Percentiles rank a stretch among this genome's conserved stretches.
Conservation (phyloP, 2,113 vertebrate genomes). For the Suncus etruscus region DNA sequence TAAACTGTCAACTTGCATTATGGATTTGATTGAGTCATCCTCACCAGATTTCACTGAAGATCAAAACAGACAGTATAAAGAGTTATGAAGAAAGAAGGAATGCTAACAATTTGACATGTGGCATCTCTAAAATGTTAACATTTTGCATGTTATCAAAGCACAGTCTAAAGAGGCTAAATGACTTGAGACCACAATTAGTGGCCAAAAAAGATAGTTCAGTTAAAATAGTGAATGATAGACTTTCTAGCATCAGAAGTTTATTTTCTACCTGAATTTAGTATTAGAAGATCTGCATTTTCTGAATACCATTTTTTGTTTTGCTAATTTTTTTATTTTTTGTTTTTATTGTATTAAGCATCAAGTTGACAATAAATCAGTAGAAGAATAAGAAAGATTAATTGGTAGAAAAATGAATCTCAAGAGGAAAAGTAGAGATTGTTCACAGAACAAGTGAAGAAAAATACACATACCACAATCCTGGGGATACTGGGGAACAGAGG, state of each 20-base stretch:
- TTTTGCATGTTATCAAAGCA: constrained; percentile 47
- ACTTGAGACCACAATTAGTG: constrained; percentile 30
- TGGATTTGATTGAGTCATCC: constrained; percentile 24
- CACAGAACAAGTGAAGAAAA: too few relatives aligned
- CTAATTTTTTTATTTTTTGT: too few relatives aligned
- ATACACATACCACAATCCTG: too few relatives aligned
- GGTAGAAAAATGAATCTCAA: too few relatives aligned
- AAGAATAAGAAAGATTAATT: constrained; percentile 46
- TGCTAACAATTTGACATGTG: neutral
- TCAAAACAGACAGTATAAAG: neutral
- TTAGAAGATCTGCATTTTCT: constrained; percentile 46
- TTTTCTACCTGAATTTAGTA: neutral
- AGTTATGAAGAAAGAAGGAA: neutral
- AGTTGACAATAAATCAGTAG: constrained; percentile 13
- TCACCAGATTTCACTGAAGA: neutral
- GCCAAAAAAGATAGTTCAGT: neutral
- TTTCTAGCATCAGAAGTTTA: neutral
- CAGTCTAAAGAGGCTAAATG: constrained; percentile 35
- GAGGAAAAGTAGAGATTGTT: too few relatives aligned
- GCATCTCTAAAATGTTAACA: constrained; percentile 34
- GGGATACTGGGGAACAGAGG: too few relatives aligned
- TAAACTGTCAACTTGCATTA: constrained; percentile 26
- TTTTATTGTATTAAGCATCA: constrained; percentile 49
- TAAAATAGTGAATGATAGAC: constrained; percentile 29
- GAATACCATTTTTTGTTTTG: constrained; percentile 17